Base-by-base conservation (phyloP, 2,113 vertebrate species). In the Cavia aperea region DNA sequence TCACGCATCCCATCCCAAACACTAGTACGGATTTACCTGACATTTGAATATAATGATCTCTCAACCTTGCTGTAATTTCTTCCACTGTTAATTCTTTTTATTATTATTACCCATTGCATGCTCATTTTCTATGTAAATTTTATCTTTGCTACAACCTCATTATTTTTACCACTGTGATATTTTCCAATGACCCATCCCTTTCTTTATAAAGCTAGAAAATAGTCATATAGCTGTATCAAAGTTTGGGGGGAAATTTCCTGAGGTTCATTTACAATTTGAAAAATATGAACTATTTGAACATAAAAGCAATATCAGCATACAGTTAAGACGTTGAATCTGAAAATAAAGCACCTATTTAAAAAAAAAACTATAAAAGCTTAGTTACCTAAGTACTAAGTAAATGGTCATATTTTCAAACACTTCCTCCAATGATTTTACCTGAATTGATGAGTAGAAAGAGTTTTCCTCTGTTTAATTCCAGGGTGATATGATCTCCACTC, bases 401-500 rank as follows among this genome's bases (percentile, higher is more conserved):
- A 73, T 31, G 39, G 58, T 12, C 11, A 58, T 46, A 82, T 49
- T 82, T 88, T 39, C 36, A 70, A 88, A 33, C 11, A 82, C 19
- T 24, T 66, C 72, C 26, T 11, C 79, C 66, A 93, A 39, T 54
- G 86, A 9, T 49, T 96, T 94, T 98, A 98, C 98, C 98, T 98
- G 98, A 98, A 94, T 98, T 97, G 96, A 98, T 96, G 91, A 98
- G 94, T 82, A 99, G 95, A 62, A 97, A 97, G 70, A 99, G 97
- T 90, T 97, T 98, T 95, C 98, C 98, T 97, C 97, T 97, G 95
- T 97, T 96, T 96, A 99, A 96, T 93, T 98, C 98, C 97, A 99
- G 62, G 9, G 96, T 98, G 65, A 98, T 96, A 51, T 97, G 96
- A 94, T 98, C 97, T 94, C 98, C 98, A 89, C 96, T 97, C 65